Percentiles rank a stretch among this genome's conserved stretches.
phyloP scores from a whole-genome alignment of 1,140 invertebrate species.

The Lucilia sericata region DNA sequence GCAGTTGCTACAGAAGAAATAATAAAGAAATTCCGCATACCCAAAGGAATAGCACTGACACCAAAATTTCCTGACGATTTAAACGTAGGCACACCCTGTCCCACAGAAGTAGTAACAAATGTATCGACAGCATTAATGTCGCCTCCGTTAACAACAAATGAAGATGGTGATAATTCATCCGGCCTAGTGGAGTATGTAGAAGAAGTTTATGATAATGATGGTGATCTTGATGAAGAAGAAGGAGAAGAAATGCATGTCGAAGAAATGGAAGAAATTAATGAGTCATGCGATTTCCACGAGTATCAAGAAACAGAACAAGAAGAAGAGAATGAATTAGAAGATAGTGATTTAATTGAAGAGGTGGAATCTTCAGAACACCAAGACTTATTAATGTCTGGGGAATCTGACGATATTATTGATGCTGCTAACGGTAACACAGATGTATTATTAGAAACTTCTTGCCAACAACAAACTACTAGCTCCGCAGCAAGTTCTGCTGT shows the following conservation, averaged over 20 bases:
- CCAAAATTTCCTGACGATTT: constrained; percentile 51
- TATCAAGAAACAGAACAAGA: constrained; percentile 36
- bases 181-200: constrained; percentile 60
- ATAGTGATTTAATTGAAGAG: constrained; percentile 21
- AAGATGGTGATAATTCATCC: constrained; percentile 38
- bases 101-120: not conserved
- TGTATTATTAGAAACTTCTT: constrained; percentile 7
- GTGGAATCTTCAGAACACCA: constrained; percentile 25
- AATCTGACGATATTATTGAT: not conserved
- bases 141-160: constrained; percentile 33
- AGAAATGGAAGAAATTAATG: constrained; percentile 15
- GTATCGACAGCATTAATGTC: constrained; percentile 26
- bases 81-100: not conserved
- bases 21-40: constrained; percentile 64
- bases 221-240: not conserved
- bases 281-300: constrained; percentile 25
- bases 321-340: constrained; percentile 23
- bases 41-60: constrained; percentile 62
- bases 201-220: constrained; percentile 57
- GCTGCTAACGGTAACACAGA: not conserved
- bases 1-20: constrained; percentile 58
- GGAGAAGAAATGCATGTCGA: constrained; percentile 28
- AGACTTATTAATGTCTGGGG: constrained; percentile 30
- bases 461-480: constrained; percentile 47
- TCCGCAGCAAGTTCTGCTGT: constrained; percentile 48